Conservation (phyloP, 1,140 invertebrate species). For the Drosophila kikkawai region DNA sequence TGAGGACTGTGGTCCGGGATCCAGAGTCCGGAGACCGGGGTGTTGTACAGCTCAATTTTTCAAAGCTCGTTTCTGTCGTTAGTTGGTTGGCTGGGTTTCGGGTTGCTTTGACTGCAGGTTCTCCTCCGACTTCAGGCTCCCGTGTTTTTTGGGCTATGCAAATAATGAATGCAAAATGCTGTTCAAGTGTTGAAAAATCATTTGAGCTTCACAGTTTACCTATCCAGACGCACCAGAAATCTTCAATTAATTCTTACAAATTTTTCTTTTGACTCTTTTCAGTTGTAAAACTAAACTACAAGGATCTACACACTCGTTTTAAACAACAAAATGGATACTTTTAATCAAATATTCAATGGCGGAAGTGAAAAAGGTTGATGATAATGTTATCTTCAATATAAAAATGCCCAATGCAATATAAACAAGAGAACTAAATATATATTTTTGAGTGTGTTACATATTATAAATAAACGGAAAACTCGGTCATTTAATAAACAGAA, state of each 20-base stretch:
- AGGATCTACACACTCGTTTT: neutral
- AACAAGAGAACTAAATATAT: slow-evolving; percentile 3
- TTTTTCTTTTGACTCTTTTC: slow-evolving; percentile 38
- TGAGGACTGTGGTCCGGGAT: neutral
- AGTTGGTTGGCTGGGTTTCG: slow-evolving; percentile 38
- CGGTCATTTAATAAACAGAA: neutral
- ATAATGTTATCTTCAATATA: neutral
- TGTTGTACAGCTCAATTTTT: slow-evolving; percentile 60
- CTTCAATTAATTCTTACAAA: slow-evolving; percentile 55
- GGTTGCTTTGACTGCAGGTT: slow-evolving; percentile 22
- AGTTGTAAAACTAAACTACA: slow-evolving; percentile 22
- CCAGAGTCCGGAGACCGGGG: neutral
- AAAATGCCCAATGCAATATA: neutral
- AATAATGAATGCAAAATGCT: slow-evolving; percentile 82
- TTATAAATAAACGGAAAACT: neutral
- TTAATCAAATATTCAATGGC: slow-evolving; percentile 26
- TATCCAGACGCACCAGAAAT: slow-evolving; percentile 51
- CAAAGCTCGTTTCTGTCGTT: slow-evolving; percentile 79
- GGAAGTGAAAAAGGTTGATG: slow-evolving; percentile 47
- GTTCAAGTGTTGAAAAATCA: slow-evolving; percentile 58
- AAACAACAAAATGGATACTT: slow-evolving; percentile 30
- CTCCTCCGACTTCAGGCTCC: neutral
- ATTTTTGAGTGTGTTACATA: neutral
- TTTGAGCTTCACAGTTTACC: slow-evolving; percentile 7
- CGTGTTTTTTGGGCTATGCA: slow-evolving; percentile 59